phyloP scores from a whole-genome alignment of 2,888 invertebrate genomes.

The Andrena marginata region DNA sequence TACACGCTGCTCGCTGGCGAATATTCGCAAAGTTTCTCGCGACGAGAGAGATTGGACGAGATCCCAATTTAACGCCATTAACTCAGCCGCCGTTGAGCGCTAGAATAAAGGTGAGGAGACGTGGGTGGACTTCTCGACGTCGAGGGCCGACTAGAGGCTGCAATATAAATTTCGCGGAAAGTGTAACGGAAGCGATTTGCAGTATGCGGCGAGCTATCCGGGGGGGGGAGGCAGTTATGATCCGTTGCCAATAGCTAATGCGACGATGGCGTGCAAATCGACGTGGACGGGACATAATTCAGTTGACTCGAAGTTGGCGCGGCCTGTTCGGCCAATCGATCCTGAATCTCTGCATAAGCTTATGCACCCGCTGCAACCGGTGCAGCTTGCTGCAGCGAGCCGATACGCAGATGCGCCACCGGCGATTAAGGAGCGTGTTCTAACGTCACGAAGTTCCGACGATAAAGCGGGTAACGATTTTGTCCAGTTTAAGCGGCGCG shows the following conservation, averaged over 20 bases:
- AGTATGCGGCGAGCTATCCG: constrained; percentile 74
- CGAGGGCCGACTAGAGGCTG: constrained; percentile 33
- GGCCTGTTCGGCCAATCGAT: constrained; percentile 71
- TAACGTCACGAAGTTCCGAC: constrained; percentile 42
- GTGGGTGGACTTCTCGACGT: background rate
- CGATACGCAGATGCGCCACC: constrained; percentile 49
- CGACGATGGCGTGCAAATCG: constrained; percentile 80
- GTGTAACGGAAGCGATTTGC: constrained; percentile 80
- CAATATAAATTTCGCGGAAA: constrained; percentile 76
- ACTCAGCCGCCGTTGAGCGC: constrained; percentile 55
- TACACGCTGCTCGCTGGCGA: background rate
- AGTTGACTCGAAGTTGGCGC: constrained; percentile 78
- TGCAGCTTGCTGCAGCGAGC: constrained; percentile 43
- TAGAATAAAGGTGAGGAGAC: constrained; percentile 31
- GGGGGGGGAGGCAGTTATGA: constrained; percentile 78
- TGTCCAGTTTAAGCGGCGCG: constrained; percentile 26
- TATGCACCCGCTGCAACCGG: constrained; percentile 47
- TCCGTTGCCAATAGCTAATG: constrained; percentile 81
- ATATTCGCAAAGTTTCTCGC: background rate
- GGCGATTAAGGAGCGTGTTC: constrained; percentile 55
- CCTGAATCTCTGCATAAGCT: constrained; percentile 70
- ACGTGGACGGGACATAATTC: constrained; percentile 78
- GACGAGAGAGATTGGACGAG: constrained; percentile 59
- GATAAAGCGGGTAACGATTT: constrained; percentile 46
- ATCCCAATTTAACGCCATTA: constrained; percentile 72